Conservation (phyloP, 1,140 invertebrate genomes). For the Drosophila pseudoobscura region DNA sequence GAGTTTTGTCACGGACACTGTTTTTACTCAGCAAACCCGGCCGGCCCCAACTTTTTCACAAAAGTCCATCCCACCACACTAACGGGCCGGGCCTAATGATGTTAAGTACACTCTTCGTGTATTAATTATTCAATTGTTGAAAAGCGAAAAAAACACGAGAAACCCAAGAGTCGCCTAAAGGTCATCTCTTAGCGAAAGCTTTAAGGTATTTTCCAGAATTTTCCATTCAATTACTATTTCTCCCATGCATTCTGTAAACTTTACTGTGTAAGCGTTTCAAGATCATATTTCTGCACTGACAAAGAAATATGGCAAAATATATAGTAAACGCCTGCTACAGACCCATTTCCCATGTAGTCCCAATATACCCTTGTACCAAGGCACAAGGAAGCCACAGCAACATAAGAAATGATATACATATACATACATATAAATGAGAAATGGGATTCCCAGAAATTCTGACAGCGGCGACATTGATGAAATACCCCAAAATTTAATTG, state of each 20-base stretch:
- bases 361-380: neutral
- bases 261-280: too few relatives aligned
- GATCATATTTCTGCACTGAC: too few relatives aligned
- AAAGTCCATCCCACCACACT: neutral
- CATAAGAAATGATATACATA: constrained; percentile 33
- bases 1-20: constrained; percentile 50
- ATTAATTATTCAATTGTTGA: constrained; percentile 57
- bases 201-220: too few relatives aligned
- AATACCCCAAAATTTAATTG: constrained; percentile 74
- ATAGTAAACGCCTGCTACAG: too few relatives aligned
- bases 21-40: neutral
- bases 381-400: constrained; percentile 9
- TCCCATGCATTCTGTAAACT: too few relatives aligned
- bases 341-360: neutral
- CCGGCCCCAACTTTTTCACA: neutral
- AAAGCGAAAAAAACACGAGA: neutral
- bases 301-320: too few relatives aligned
- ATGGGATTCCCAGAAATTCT: constrained; percentile 50
- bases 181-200: neutral
- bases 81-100: constrained; percentile 31
- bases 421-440: constrained; percentile 43
- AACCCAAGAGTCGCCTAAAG: neutral
- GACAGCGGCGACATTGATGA: constrained; percentile 67
- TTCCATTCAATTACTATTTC: too few relatives aligned
- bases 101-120: constrained; percentile 29